phyloP scores from a whole-genome alignment of 2,797 vertebrate genomes.

The Bradypodion pumilum region DNA sequence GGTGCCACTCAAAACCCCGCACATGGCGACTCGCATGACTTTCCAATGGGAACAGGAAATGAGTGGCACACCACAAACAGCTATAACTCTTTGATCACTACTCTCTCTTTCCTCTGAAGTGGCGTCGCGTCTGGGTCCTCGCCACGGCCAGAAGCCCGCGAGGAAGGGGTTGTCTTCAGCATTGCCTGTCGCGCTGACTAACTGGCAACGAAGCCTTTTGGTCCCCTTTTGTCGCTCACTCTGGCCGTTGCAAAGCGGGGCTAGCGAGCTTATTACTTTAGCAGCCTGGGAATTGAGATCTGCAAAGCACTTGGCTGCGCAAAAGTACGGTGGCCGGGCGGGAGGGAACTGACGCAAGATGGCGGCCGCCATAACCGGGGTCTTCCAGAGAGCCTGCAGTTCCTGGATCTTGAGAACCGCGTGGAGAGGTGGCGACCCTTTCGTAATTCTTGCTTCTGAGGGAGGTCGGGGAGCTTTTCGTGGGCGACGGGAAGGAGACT shows the following conservation, averaged over 20 bases:
- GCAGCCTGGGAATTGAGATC: no score
- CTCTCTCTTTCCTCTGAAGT: rapidly evolving
- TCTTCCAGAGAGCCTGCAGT: neutral
- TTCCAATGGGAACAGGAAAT: neutral
- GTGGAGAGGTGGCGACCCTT: slow-evolving; percentile 10
- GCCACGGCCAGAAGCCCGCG: neutral
- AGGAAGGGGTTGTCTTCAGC: neutral
- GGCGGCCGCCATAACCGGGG: neutral
- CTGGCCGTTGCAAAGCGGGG: neutral
- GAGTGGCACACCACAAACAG: neutral
- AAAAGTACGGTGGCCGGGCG: neutral
- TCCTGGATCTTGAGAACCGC: neutral
- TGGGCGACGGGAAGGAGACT: neutral
- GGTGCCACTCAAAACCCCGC: neutral
- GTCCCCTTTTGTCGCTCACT: neutral
- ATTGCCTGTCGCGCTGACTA: neutral
- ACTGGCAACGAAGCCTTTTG: no score
- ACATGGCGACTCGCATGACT: rapidly evolving
- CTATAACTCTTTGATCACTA: neutral
- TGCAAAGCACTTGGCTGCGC: rapidly evolving
- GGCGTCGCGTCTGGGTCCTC: neutral
- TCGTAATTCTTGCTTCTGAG: neutral
- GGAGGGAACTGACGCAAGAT: neutral
- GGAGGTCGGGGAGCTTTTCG: no score
- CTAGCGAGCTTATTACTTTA: no score